Conservation (phyloP, 2,797 vertebrate species). For the Craterocephalus amniculus region DNA sequence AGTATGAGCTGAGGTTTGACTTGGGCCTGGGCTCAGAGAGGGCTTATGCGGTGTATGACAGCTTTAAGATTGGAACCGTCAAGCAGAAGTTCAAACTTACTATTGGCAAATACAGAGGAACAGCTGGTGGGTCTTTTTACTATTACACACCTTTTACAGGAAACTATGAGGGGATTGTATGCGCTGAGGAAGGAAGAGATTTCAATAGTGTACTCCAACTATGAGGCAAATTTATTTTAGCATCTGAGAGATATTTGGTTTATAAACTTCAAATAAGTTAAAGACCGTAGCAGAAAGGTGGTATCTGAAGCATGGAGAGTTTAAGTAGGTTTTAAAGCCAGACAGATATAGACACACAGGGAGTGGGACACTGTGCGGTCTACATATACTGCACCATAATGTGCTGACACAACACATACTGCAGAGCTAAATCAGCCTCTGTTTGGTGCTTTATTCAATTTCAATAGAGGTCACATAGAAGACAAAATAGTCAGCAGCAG, state of each 20-base stretch:
- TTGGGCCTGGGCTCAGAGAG: conserved; percentile 82
- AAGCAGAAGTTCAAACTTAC: conserved; percentile 87
- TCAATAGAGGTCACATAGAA: conserved; percentile 18
- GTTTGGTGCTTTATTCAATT: conserved; percentile 44
- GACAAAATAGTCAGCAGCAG: conserved; percentile 7
- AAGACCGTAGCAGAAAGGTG: conserved; percentile 8
- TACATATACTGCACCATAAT: conserved; percentile 31
- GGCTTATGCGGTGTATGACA: conserved; percentile 85
- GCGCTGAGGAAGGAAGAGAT: conserved; percentile 13
- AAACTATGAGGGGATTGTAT: neutral
- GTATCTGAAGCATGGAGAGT: conserved; percentile 20
- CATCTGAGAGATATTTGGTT: conserved; percentile 32
- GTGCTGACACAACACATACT: conserved; percentile 40
- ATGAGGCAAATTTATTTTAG: too few species aligned
- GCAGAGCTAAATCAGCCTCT: conserved; percentile 17
- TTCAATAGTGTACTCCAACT: conserved; percentile 9
- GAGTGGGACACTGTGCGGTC: conserved; percentile 15
- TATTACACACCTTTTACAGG: conserved; percentile 6
- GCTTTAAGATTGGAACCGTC: conserved; percentile 86
- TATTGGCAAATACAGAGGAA: conserved; percentile 88
- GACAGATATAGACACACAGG: conserved; percentile 31
- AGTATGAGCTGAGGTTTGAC: conserved; percentile 86
- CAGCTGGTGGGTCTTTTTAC: conserved; percentile 79
- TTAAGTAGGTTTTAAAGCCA: conserved; percentile 43
- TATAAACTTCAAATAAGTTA: conserved; percentile 34